Evolutionary conservation across 2,888 invertebrate genomes (phyloP).

Genomic region (Conchocele bisecta): DNA sequence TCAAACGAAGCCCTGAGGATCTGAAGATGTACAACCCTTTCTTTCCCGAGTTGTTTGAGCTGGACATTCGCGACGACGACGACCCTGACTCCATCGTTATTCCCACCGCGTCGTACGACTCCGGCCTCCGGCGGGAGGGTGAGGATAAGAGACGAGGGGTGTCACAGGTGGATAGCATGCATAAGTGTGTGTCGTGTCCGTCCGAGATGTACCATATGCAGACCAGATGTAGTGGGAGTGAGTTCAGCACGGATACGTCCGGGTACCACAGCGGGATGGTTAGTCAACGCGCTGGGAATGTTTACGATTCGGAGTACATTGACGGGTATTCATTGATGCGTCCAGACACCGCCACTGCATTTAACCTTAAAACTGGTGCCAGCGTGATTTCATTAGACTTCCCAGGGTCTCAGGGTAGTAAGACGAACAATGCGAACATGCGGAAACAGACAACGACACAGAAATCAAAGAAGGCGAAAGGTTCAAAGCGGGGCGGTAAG

Average conservation of each 20-base stretch:
- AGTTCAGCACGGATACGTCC: conserved; percentile 54
- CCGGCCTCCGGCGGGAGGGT: conserved; percentile 23
- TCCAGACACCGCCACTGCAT: conserved; percentile 67
- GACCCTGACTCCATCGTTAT: conserved; percentile 53
- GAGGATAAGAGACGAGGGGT: conserved; percentile 16
- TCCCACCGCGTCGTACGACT: conserved; percentile 53
- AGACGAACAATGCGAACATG: conserved; percentile 42
- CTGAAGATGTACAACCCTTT: conserved; percentile 77
- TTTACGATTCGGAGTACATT: conserved; percentile 42
- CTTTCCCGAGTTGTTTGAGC: conserved; percentile 80
- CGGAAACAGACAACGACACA: conserved; percentile 39
- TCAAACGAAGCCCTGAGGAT: conserved; percentile 74
- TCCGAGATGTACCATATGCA: conserved; percentile 47
- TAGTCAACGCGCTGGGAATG: not conserved
- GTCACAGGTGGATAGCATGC: conserved; percentile 32
- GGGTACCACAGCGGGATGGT: conserved; percentile 45
- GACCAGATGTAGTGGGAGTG: conserved; percentile 56
- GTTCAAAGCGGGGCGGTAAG: conserved; percentile 46
- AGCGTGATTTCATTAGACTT: conserved; percentile 76
- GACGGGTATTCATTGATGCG: conserved; percentile 35
- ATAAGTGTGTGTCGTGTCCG: conserved; percentile 51
- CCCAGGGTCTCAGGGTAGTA: conserved; percentile 47
- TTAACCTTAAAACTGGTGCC: conserved; percentile 78
- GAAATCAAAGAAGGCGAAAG: conserved; percentile 63
- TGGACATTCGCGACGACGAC: conserved; percentile 67